Evolutionary conservation across 2,113 vertebrate species (phyloP), one percentile per base, ranked within the genome.

Genomic region (Bubo scandiacus): DNA sequence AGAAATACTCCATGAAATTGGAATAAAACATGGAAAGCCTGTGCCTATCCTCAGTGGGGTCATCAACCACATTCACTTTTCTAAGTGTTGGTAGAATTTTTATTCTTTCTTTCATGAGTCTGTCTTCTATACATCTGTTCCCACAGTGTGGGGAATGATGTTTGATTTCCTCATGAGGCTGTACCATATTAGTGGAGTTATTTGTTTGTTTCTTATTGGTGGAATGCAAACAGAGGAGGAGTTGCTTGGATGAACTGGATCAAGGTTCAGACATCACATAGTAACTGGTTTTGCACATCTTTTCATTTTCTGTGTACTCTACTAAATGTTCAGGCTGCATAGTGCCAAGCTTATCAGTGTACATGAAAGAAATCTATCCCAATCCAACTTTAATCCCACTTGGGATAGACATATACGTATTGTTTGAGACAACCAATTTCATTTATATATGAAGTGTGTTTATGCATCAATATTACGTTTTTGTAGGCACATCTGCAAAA

Each of bases 331-430:
- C 58, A 52, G 36, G 11, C 26, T 63, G 10, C 12, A 38, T 43
- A 84, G 40, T 61, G 22, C 12, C 38, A 67, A 10, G 34, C 2
- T 91, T 87, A 73, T 45, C 34, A 29, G 27, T 7, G 5, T 26
- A 52, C 0, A 1, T 29, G 52, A 36, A 91, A 71, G 6, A 81
- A 95, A 78, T 54, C 36, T 70, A 62, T 81, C 20, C 22, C 79
- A 47, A 47, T 74, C 30, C 14, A 78, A 21, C 63, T 81, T 92
- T 34, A 87, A 62, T 42, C 38, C 45, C 38, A 47, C 34, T 68
- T 51, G 17, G 1, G 2, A 62, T 2, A 21, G 32, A 62, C 6
- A 12, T 34, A 51, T 16, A 15, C 1, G 0, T 36, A 19, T 62
- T 86, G 18, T 11, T 71, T 51, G 36, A 62, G 9, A 54, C 11